phyloP scores from a whole-genome alignment of 2,888 invertebrate species.

The Lithophane socia region DNA sequence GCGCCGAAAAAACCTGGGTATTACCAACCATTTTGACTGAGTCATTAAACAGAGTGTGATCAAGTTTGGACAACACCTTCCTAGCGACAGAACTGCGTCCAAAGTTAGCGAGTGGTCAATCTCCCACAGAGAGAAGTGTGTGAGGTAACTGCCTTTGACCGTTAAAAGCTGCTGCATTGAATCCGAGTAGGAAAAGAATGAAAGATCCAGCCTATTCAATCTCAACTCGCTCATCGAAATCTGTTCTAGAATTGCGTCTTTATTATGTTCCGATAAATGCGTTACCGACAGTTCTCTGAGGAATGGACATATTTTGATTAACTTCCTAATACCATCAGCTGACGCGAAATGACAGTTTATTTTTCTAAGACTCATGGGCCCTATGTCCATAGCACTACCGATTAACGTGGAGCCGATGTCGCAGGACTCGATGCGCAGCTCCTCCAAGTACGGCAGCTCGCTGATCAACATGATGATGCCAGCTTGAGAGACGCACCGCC shows the following conservation, averaged over 20 bases:
- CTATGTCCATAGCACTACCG: slow-evolving; percentile 79
- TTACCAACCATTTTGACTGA: slow-evolving; percentile 81
- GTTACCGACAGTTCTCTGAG: slow-evolving; percentile 85
- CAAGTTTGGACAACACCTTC: slow-evolving; percentile 84
- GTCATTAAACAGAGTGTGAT: slow-evolving; percentile 84
- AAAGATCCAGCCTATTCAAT: slow-evolving; percentile 82
- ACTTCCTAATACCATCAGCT: slow-evolving; percentile 83
- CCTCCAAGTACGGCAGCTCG: slow-evolving; percentile 84
- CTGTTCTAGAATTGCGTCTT: slow-evolving; percentile 85
- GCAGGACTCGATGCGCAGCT: slow-evolving; percentile 87
- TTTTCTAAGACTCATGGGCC: slow-evolving; percentile 84
- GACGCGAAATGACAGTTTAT: slow-evolving; percentile 88
- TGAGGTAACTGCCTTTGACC: slow-evolving; percentile 84
- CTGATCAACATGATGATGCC: slow-evolving; percentile 85
- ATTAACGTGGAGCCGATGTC: slow-evolving; percentile 88
- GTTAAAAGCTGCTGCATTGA: slow-evolving; percentile 82
- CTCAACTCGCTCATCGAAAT: slow-evolving; percentile 81
- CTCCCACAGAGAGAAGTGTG: slow-evolving; percentile 87
- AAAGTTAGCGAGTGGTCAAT: slow-evolving; percentile 84
- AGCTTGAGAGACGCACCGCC: slow-evolving; percentile 85
- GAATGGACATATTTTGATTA: slow-evolving; percentile 85
- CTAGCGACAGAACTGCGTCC: slow-evolving; percentile 82
- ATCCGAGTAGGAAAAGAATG: slow-evolving; percentile 86
- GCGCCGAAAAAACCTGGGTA: slow-evolving; percentile 80
- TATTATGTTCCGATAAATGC: slow-evolving; percentile 84